Conservation (phyloP, 2,797 vertebrate species). For the Bovichtus variegatus region DNA sequence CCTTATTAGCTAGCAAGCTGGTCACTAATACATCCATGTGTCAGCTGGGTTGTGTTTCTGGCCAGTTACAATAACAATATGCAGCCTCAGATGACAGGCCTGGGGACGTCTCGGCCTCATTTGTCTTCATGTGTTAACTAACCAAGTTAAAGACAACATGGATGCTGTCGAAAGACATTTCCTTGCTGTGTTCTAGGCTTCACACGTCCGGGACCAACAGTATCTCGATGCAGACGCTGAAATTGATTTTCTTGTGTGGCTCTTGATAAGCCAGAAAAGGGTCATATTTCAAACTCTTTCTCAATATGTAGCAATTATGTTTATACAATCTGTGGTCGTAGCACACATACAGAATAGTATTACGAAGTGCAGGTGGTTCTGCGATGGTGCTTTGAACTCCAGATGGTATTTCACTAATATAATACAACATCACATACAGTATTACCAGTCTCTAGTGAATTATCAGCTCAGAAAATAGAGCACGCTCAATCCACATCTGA, state of each 20-base stretch:
- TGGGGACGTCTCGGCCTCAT: background rate
- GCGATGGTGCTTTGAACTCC: slow-evolving; percentile 18
- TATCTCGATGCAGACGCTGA: background rate
- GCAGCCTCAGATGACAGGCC: slow-evolving; percentile 15
- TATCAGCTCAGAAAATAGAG: slow-evolving; percentile 21
- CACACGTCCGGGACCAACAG: background rate
- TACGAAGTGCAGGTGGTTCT: background rate
- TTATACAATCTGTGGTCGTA: background rate
- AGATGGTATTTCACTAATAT: slow-evolving; percentile 28
- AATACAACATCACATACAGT: background rate
- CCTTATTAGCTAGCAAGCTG: background rate
- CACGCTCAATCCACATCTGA: slow-evolving; percentile 20
- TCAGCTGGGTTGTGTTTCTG: slow-evolving; percentile 9
- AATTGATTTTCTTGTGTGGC: slow-evolving; percentile 1
- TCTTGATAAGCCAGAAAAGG: background rate
- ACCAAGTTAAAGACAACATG: background rate
- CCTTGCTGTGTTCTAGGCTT: background rate
- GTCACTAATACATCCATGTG: background rate
- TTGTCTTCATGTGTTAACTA: slow-evolving; percentile 1
- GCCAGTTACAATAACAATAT: background rate
- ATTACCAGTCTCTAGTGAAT: slow-evolving; percentile 28
- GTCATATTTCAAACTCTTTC: background rate
- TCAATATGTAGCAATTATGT: background rate
- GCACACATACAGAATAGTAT: background rate
- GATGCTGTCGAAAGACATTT: background rate